A percentile compares a stretch with the other conserved stretches of the same genome.
Evolutionary conservation across 2,888 invertebrate species (phyloP).

Genomic region (Chymomyza amoena): DNA sequence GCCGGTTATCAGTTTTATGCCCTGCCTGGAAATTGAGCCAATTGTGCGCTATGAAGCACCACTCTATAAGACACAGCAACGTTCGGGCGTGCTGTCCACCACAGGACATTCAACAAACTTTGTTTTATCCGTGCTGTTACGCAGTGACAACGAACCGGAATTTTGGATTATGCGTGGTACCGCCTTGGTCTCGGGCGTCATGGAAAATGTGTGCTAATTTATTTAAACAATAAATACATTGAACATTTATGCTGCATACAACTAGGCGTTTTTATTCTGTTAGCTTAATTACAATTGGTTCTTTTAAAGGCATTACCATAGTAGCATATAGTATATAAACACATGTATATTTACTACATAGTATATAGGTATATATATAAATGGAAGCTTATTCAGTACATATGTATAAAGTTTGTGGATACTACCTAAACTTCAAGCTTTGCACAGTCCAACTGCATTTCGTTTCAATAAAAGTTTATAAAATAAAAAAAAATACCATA

Average conservation of each 20-base stretch:
- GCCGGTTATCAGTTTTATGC: constrained; percentile 75
- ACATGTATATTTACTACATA: constrained; percentile 15
- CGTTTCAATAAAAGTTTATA: background rate
- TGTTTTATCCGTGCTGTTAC: constrained; percentile 87
- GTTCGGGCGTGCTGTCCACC: constrained; percentile 92
- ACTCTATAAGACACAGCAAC: constrained; percentile 91
- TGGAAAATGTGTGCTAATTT: constrained; percentile 80
- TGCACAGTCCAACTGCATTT: background rate
- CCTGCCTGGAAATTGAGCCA: constrained; percentile 65
- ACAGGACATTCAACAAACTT: constrained; percentile 97
- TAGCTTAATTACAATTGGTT: constrained; percentile 27
- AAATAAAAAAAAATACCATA: background rate
- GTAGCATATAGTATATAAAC: constrained; percentile 29
- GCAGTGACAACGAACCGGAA: constrained; percentile 82
- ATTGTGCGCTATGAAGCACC: constrained; percentile 81
- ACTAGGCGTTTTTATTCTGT: constrained; percentile 53
- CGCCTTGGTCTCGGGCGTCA: constrained; percentile 90
- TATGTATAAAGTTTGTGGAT: constrained; percentile 2
- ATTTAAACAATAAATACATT: constrained; percentile 5
- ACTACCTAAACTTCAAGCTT: background rate
- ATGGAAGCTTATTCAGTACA: constrained; percentile 1
- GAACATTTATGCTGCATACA: constrained; percentile 32
- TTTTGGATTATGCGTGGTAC: constrained; percentile 95
- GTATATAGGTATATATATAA: constrained; percentile 22
- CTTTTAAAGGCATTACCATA: constrained; percentile 28